These are phyloP conservation scores for Uropetala carovei DNA, from an alignment of 2,888 invertebrate species.

Conservation along the genomic window DNA sequence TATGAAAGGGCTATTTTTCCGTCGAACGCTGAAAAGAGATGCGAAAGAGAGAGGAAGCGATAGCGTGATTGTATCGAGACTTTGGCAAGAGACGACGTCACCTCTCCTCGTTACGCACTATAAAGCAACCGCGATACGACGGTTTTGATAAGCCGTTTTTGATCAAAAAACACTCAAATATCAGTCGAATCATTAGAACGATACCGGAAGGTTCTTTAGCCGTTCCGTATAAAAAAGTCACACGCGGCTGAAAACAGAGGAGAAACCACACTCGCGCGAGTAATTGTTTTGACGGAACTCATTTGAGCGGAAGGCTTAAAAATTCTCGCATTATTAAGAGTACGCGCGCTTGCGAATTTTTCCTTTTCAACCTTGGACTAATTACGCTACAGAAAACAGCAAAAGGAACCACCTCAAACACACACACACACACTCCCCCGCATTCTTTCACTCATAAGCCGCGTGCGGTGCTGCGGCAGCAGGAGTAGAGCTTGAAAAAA, in stretches of 20 bases:
- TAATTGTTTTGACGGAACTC: constrained; percentile 3
- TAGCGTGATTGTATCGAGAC: too few relatives aligned
- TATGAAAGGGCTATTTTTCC: too few relatives aligned
- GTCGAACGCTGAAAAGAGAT: too few relatives aligned
- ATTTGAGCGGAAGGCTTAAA: not conserved
- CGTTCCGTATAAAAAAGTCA: not conserved
- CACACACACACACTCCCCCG: not conserved
- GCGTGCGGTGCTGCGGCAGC: not conserved
- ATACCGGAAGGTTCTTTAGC: too few relatives aligned
- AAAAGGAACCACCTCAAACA: not conserved
- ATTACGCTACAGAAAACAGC: not conserved
- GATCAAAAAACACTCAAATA: too few relatives aligned
- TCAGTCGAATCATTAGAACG: too few relatives aligned
- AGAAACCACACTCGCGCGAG: not conserved
- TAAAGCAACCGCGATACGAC: too few relatives aligned
- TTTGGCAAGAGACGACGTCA: too few relatives aligned
- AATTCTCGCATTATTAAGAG: constrained; percentile 19
- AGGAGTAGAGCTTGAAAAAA: not conserved
- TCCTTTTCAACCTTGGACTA: not conserved
- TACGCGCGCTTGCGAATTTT: not conserved
- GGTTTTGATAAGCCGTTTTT: too few relatives aligned
- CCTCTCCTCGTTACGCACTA: too few relatives aligned
- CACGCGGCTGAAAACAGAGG: not conserved
- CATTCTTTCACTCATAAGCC: not conserved
- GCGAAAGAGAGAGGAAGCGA: too few relatives aligned